Base-by-base conservation (phyloP, 2,113 vertebrate species). In the Geococcyx californianus region DNA sequence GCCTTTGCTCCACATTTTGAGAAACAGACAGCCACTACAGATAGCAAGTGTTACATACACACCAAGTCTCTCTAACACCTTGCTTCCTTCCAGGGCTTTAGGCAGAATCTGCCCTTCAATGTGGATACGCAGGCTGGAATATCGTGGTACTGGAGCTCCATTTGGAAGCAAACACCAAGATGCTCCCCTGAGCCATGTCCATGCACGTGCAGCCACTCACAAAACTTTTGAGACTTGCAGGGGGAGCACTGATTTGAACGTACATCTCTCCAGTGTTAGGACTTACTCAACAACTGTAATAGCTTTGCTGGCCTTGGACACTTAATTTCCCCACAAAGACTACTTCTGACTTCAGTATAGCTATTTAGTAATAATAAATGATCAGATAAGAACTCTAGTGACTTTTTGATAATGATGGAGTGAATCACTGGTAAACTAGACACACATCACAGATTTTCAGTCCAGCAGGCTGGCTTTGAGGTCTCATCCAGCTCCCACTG, bases 131-230 rank as follows among this genome's bases (percentile, higher is more conserved):
- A 1, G 36, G 55, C 44, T 16, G 23, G 44, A n/a, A 60, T 13
- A 58, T 7, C 19, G 55, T 72, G 44, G 54, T 52, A 44, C 8
- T 4, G 23, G 77, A 92, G 34, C 24, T 67, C 54, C 31, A 76
- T 17, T 0, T 5, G 23, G 38, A 75, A 45, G 29, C 47, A 44
- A 34, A 9, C 60, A 36, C 74, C 31, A 44, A n/a, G 33, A 34
- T 8, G 4, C 23, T 62, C 6, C 28, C 34, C 25, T 2, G 0
- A 1, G 6, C 7, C 17, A 6, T 0, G 0, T 25, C 42, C 0
- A 0, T 29, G 26, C 33, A 10, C 0, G 0, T 4, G 12, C 3
- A 2, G n/a, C 28, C n/a, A 16, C 28, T 25, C 18, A 9, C 42
- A 67, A 40, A 91, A 31, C 7, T 70, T 26, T 16, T 15, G 25